These are phyloP conservation scores for Cichladusa arquata DNA, from an alignment of 2,113 vertebrate genomes.

Conservation along the genomic window DNA sequence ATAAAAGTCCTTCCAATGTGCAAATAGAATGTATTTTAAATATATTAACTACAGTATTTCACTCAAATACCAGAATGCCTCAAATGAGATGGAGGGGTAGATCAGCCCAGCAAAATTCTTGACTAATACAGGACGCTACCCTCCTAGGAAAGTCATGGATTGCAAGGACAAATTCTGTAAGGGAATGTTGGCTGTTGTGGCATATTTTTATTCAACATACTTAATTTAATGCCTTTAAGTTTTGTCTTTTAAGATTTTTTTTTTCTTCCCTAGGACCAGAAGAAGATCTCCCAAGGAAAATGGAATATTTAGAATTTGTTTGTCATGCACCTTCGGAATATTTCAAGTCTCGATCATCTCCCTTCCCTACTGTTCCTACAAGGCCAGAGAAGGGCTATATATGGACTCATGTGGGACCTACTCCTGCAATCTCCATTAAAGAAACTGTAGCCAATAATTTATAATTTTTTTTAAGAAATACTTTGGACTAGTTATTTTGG, in stretches of 20 bases:
- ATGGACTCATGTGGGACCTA: constrained; percentile 95
- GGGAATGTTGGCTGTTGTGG: background rate
- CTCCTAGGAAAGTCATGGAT: background rate
- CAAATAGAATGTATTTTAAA: background rate
- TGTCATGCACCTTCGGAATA: constrained; percentile 98
- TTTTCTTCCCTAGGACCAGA: constrained; percentile 84
- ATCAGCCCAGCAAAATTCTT: background rate
- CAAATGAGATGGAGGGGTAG: background rate
- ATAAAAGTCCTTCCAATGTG: background rate
- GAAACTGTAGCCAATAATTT: constrained; percentile 83
- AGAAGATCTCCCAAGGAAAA: constrained; percentile 96
- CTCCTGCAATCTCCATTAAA: constrained; percentile 86
- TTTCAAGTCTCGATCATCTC: constrained; percentile 93
- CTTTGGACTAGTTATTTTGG: background rate
- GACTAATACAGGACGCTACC: background rate
- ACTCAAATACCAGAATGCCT: background rate
- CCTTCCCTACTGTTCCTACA: constrained; percentile 93
- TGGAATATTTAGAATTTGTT: constrained; percentile 97
- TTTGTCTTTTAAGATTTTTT: background rate
- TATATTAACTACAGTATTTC: background rate
- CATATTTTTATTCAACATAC: background rate
- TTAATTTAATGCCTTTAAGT: background rate
- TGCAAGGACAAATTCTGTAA: background rate
- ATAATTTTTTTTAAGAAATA: constrained; percentile 56
- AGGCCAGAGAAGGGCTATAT: constrained; percentile 94